Conservation (phyloP, 2,797 vertebrate species). For the Pangasius krempfi region DNA sequence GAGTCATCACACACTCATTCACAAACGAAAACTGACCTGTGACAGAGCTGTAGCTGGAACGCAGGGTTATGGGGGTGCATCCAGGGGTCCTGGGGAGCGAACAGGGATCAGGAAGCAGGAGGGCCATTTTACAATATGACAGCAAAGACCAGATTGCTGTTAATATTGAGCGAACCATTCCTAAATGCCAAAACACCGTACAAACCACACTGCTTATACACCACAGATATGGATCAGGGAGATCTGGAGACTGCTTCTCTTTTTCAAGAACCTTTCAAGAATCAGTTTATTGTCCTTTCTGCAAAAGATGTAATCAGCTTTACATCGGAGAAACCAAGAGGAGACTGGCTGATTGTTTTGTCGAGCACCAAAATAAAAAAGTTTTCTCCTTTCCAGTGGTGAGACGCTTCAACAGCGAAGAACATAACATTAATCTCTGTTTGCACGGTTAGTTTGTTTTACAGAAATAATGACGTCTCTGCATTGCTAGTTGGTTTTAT, state of each 20-base stretch:
- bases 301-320: neutral
- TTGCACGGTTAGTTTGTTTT: too few species aligned
- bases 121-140: neutral
- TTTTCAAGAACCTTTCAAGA: neutral
- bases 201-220: neutral
- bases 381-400: neutral
- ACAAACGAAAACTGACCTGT: constrained; percentile 17
- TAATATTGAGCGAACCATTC: neutral
- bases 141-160: neutral
- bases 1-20: constrained; percentile 1
- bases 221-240: neutral
- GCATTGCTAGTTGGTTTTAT: neutral
- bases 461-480: neutral
- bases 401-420: neutral
- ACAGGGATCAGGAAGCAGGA: neutral
- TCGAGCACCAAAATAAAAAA: neutral
- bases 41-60: neutral
- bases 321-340: neutral
- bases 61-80: neutral
- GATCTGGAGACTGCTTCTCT: neutral
- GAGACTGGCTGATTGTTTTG: neutral
- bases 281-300: neutral
- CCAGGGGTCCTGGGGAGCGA: neutral
- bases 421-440: neutral
- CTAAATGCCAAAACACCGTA: neutral